These are phyloP conservation scores for Drosophila auraria DNA, from an alignment of 1,140 invertebrate genomes.

Conservation along the genomic window DNA sequence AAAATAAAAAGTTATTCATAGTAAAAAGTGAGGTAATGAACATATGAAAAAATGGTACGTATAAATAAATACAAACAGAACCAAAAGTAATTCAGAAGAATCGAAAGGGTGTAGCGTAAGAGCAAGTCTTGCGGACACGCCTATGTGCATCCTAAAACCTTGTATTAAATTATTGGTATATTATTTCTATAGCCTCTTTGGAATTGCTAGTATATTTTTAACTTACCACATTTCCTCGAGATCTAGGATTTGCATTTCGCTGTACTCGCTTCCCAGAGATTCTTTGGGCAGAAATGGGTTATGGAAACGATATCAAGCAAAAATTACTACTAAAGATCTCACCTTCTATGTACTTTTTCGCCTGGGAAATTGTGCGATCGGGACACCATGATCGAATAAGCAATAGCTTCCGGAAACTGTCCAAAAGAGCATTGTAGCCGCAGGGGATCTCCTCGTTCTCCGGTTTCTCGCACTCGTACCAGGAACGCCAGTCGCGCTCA, in stretches of 20 bases:
- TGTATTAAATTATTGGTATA: neutral
- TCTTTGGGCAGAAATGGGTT: conserved; percentile 85
- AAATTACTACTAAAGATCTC: neutral
- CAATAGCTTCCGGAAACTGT: conserved; percentile 95
- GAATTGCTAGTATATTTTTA: neutral
- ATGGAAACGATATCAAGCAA: neutral
- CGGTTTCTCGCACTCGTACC: conserved; percentile 98
- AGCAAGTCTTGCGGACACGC: too few relatives aligned
- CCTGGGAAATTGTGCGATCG: conserved; percentile 96
- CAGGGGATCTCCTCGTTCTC: conserved; percentile 96
- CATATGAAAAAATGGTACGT: too few relatives aligned
- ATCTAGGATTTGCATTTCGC: conserved; percentile 96
- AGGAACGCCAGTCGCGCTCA: conserved; percentile 95
- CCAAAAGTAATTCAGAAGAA: too few relatives aligned
- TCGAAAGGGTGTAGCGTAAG: too few relatives aligned
- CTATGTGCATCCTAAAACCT: too few relatives aligned
- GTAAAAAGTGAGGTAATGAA: too few relatives aligned
- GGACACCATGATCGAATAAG: conserved; percentile 98
- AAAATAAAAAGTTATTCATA: too few relatives aligned
- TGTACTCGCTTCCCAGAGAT: conserved; percentile 95
- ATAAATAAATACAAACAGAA: too few relatives aligned
- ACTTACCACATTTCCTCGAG: conserved; percentile 93
- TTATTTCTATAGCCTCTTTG: neutral
- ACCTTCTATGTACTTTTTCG: conserved; percentile 94
- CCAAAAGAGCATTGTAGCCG: conserved; percentile 94